phyloP scores from a whole-genome alignment of 2,797 vertebrate species.

The Ceyx erithaca region DNA sequence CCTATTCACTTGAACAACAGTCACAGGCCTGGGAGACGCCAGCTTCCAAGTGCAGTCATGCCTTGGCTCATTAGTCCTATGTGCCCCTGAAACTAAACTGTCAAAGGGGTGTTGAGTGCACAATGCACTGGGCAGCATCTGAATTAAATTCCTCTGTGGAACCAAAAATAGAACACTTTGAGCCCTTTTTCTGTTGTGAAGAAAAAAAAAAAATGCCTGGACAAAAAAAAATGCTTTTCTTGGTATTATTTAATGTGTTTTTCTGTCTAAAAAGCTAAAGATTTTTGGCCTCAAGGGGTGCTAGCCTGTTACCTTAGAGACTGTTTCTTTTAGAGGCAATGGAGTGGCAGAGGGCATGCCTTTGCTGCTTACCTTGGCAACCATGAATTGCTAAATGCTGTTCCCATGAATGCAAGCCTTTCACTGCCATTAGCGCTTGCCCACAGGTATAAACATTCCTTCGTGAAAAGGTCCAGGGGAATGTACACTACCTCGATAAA shows the following conservation, averaged over 20 bases:
- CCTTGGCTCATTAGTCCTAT: constrained; percentile 63
- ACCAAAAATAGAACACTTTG: constrained; percentile 69
- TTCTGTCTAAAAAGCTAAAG: constrained; percentile 68
- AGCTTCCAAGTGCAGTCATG: constrained; percentile 33
- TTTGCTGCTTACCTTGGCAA: constrained; percentile 86
- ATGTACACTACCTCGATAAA: constrained; percentile 78
- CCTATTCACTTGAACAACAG: constrained; percentile 54
- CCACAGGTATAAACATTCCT: constrained; percentile 84
- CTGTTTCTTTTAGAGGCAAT: constrained; percentile 78
- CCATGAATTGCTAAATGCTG: constrained; percentile 72
- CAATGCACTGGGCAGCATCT: constrained; percentile 48
- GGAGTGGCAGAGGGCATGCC: constrained; percentile 81
- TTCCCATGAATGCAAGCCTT: constrained; percentile 85
- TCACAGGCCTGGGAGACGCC: constrained; percentile 53
- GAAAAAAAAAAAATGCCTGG: constrained; percentile 15
- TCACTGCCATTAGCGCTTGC: constrained; percentile 79
- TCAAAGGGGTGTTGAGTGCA: constrained; percentile 53
- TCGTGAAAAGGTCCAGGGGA: constrained; percentile 74
- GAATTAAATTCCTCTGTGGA: constrained; percentile 61
- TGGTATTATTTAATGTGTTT: constrained; percentile 70
- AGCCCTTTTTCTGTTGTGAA: constrained; percentile 26
- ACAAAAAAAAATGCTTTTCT: constrained; percentile 58
- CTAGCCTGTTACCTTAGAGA: constrained; percentile 80
- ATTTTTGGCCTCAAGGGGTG: constrained; percentile 78
- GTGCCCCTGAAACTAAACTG: constrained; percentile 62